A percentile compares a stretch with the other conserved stretches of the same genome.
phyloP scores from a whole-genome alignment of 2,113 vertebrate species.

The Fregata magnificens region DNA sequence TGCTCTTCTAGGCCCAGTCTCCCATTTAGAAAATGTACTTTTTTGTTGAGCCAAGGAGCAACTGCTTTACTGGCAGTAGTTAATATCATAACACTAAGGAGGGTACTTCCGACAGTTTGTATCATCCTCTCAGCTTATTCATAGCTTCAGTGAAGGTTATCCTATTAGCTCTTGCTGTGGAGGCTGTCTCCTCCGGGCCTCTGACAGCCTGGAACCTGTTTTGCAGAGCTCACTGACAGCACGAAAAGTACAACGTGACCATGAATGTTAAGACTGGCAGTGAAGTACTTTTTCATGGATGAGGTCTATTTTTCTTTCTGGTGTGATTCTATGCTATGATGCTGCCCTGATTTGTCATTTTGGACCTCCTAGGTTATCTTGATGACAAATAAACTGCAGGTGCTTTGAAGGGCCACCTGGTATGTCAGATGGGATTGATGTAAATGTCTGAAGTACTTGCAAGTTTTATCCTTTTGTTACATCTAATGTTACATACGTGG shows the following conservation, averaged over 20 bases:
- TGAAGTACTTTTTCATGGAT: not conserved
- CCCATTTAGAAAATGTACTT: not conserved
- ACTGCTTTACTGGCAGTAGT: not conserved
- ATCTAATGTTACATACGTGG: not conserved
- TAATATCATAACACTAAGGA: not conserved
- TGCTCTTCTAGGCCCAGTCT: not conserved
- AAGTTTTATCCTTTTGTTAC: not conserved
- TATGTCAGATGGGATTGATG: not conserved
- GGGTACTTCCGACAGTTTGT: not conserved
- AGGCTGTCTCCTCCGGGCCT: not conserved
- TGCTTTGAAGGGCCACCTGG: slow-evolving; percentile 1
- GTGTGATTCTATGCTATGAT: not conserved
- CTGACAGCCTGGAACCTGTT: not conserved
- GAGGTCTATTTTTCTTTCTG: not conserved
- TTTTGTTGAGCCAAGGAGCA: not conserved
- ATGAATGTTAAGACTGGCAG: not conserved
- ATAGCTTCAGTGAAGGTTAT: not conserved
- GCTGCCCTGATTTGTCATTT: not conserved
- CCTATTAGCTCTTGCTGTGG: accelerated
- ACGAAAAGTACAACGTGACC: not conserved
- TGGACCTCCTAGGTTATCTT: not conserved
- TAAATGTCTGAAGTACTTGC: not conserved
- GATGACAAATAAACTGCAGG: slow-evolving; percentile 3
- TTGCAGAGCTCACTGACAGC: not conserved
- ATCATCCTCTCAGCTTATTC: not conserved